Conservation (phyloP, 2,888 invertebrate species). For the Ophion ventricosus region DNA sequence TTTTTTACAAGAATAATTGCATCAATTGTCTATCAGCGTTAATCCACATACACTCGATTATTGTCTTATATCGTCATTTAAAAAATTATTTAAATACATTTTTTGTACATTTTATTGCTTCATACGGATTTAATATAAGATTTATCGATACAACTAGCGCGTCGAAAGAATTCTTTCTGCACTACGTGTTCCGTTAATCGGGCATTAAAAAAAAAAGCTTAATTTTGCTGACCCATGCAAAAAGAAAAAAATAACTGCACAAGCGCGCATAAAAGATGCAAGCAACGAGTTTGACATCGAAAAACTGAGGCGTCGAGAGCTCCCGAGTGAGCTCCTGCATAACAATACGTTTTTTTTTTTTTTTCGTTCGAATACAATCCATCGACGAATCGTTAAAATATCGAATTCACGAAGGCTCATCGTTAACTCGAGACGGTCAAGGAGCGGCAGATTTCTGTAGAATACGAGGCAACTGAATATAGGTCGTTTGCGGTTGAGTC, state of each 20-base stretch:
- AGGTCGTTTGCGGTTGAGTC: slow-evolving; percentile 13
- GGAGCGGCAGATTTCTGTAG: slow-evolving; percentile 25
- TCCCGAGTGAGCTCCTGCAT: slow-evolving; percentile 29
- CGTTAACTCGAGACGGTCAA: slow-evolving; percentile 37
- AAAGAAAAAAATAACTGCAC: slow-evolving; percentile 43
- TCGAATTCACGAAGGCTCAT: slow-evolving; percentile 32
- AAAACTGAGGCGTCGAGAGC: slow-evolving; percentile 41
- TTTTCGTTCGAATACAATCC: background rate
- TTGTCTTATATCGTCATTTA: too few species aligned
- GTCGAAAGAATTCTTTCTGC: slow-evolving; percentile 7
- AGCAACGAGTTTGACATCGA: slow-evolving; percentile 38
- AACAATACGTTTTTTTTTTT: slow-evolving; percentile 25
- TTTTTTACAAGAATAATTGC: too few species aligned
- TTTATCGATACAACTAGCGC: background rate
- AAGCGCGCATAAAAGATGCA: slow-evolving; percentile 45
- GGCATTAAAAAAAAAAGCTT: background rate
- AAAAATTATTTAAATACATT: too few species aligned
- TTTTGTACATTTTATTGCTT: too few species aligned
- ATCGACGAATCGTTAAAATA: slow-evolving; percentile 31
- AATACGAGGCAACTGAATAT: background rate
- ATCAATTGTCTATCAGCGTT: too few species aligned
- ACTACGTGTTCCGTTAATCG: slow-evolving; percentile 3
- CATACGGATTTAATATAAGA: background rate
- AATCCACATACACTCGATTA: too few species aligned
- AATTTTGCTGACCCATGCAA: slow-evolving; percentile 19